Conservation (phyloP, 2,888 invertebrate genomes). For the Augochlorella aurata region DNA sequence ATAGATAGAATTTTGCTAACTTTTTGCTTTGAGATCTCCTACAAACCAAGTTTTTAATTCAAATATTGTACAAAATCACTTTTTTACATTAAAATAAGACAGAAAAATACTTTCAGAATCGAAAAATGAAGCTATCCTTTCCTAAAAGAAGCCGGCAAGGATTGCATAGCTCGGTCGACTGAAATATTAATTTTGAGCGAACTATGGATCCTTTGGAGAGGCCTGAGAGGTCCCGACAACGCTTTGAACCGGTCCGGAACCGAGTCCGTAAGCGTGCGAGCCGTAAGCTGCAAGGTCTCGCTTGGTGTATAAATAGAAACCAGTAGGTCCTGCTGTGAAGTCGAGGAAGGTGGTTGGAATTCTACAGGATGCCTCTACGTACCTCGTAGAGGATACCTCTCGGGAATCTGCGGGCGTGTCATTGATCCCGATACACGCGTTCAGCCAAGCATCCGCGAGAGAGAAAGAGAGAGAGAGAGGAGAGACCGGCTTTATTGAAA, state of each 20-base stretch:
- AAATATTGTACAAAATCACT: too few species aligned
- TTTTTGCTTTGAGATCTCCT: too few species aligned
- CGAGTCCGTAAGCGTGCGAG: slow-evolving; percentile 57
- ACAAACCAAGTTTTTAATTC: too few species aligned
- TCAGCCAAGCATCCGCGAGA: slow-evolving; percentile 57
- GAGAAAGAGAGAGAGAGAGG: background rate
- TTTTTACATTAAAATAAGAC: too few species aligned
- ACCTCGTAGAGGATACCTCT: slow-evolving; percentile 69
- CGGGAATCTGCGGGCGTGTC: slow-evolving; percentile 74
- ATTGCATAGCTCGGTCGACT: too few species aligned
- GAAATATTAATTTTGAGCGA: background rate
- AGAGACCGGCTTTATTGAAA: slow-evolving; percentile 64
- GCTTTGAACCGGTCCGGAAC: slow-evolving; percentile 46
- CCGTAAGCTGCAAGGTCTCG: slow-evolving; percentile 70
- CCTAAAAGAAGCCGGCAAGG: too few species aligned
- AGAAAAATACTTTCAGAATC: too few species aligned
- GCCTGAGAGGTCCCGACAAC: slow-evolving; percentile 29
- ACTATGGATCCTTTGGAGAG: background rate
- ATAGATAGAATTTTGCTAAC: too few species aligned
- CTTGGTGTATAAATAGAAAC: slow-evolving; percentile 78
- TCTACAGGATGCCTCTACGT: slow-evolving; percentile 74
- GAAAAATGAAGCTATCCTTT: too few species aligned
- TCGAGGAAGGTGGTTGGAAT: slow-evolving; percentile 77
- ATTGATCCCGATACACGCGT: slow-evolving; percentile 74
- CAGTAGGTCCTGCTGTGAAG: slow-evolving; percentile 78